Base-by-base conservation (phyloP, 1,140 invertebrate genomes). In the Mycetomoellerius zeteki region DNA sequence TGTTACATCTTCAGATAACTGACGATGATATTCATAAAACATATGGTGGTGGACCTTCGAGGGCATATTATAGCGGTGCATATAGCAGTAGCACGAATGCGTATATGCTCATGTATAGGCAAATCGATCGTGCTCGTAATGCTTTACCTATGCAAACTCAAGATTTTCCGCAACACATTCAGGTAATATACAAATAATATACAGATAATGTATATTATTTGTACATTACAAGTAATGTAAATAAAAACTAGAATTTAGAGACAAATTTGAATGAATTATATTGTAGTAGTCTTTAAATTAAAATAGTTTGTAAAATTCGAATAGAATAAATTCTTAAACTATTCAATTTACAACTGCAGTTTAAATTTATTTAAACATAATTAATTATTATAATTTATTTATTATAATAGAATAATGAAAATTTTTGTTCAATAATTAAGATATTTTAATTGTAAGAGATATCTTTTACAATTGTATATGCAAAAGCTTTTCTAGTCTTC, bases 81-180 rank as follows among this genome's bases (percentile, higher is more conserved):
- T 98, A 97, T 91, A 97, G 96, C 90, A 98, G 97, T 86, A 98
- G 98, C 92, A 98, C 98, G 58, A 99, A 98, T 95, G 98, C 98
- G 0, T 99, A 99, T 91, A 99, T 99, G 98, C 96, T 99, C 27
- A 98, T 99, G 97, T 99, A 99, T 92, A 95, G 98, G 84, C 97
- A 98, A 95, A 97, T 98, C 69, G 97, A 98, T 95, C 96, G 96
- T 77, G 94, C 96, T 65, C 95, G 96, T 60, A 98, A 98, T 96
- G 95, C 96, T 93, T 94, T 96, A 72, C 97, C 97, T 24, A 97
- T 98, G 93, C 95, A 96, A 86, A 94, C 96, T 16, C 96, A 97
- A 52, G 96, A 98, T 64, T 98, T 98, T 94, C 98, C 98, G 10
- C 94, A 96, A 37, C 97, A 98, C 94, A 97, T 98, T 81, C 97